Conservation (phyloP, 2,888 invertebrate genomes). For the Embidobia sp. region DNA sequence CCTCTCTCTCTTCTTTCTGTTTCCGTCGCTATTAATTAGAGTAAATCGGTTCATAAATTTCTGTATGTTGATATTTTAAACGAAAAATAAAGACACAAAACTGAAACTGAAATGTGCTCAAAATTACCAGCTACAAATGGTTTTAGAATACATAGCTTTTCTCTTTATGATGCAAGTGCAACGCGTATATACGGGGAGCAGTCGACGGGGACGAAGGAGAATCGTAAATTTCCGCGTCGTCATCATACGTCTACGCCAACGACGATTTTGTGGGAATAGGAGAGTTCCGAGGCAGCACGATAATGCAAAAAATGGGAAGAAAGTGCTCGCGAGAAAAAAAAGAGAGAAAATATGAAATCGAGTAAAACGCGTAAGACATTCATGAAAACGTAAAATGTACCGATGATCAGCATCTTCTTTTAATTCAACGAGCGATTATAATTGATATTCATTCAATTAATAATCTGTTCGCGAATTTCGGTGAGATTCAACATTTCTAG, state of each 20-base stretch:
- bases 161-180: constrained; percentile 57
- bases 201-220: constrained; percentile 65
- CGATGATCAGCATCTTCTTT: constrained; percentile 3
- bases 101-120: constrained; percentile 21
- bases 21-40: constrained; percentile 30
- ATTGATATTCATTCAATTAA: too few species aligned
- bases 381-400: constrained; percentile 27
- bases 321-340: constrained; percentile 34
- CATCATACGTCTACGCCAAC: constrained; percentile 69
- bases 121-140: constrained; percentile 59
- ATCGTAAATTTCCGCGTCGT: constrained; percentile 68
- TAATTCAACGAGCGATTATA: too few species aligned
- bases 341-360: constrained; percentile 35
- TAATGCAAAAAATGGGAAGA: constrained; percentile 55
- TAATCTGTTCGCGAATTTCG: too few species aligned
- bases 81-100: constrained; percentile 21
- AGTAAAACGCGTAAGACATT: constrained; percentile 27
- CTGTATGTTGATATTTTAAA: constrained; percentile 41
- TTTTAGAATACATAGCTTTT: constrained; percentile 58
- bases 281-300: constrained; percentile 46
- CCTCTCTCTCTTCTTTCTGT: background rate
- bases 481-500: too few species aligned
- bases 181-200: constrained; percentile 36
- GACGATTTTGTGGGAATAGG: constrained; percentile 57
- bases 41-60: constrained; percentile 35